Evolutionary conservation across 2,113 vertebrate species (phyloP).

Genomic region (Syrmaticus mikado): DNA sequence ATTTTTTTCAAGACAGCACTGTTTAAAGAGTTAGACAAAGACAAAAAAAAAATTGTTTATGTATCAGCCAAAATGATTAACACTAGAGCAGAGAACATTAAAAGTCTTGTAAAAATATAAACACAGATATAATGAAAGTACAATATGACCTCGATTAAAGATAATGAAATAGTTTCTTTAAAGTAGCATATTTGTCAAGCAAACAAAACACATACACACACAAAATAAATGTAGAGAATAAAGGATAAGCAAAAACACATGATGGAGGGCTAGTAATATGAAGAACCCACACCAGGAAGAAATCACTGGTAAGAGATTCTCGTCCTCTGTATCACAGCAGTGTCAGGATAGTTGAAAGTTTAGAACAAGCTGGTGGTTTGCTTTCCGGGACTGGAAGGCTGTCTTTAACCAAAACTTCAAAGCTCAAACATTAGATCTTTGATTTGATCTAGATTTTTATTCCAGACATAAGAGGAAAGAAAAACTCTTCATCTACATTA

Average conservation of each 20-base stretch:
- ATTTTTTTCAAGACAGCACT: background rate
- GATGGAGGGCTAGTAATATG: background rate
- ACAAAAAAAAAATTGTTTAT: conserved; percentile 41
- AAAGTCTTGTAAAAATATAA: conserved; percentile 46
- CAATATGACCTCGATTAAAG: conserved; percentile 29
- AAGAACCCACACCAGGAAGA: background rate
- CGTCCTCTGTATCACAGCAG: background rate
- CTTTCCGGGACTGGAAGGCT: background rate
- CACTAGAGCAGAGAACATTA: background rate
- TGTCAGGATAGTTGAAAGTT: background rate
- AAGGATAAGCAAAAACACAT: conserved; percentile 3
- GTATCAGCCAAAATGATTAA: conserved; percentile 8
- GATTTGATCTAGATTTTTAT: background rate
- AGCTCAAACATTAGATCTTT: background rate
- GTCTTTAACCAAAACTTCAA: background rate
- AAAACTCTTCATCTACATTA: background rate
- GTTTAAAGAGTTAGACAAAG: background rate
- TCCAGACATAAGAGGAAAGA: background rate
- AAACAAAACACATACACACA: background rate
- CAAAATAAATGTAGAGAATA: conserved; percentile 10
- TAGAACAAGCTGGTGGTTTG: background rate
- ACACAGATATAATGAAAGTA: conserved; percentile 32
- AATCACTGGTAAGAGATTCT: background rate
- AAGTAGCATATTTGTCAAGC: conserved; percentile 32
- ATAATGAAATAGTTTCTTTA: conserved; percentile 45